Evolutionary conservation across 2,113 vertebrate species (phyloP).

Genomic region (Dasyprocta punctata): DNA sequence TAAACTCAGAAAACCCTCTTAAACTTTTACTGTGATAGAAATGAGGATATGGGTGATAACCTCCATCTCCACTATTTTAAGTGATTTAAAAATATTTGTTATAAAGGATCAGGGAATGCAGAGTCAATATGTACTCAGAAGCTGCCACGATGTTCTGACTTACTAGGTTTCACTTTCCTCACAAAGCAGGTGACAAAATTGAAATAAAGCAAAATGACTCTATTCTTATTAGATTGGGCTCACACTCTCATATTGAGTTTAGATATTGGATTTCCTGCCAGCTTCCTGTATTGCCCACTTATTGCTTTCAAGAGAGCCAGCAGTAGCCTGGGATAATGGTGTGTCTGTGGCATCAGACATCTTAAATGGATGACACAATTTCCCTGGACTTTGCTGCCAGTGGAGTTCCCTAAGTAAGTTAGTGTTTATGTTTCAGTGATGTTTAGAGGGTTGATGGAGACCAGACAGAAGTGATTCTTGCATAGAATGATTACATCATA

Average conservation of each 20-base stretch:
- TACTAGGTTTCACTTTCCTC: conserved; percentile 76
- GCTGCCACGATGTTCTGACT: conserved; percentile 77
- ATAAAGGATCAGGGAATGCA: conserved; percentile 40
- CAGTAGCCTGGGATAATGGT: conserved; percentile 47
- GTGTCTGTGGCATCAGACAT: conserved; percentile 42
- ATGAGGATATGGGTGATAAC: not conserved
- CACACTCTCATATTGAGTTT: conserved; percentile 78
- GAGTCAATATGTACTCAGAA: conserved; percentile 64
- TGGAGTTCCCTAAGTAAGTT: conserved; percentile 71
- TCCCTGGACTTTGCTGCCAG: conserved; percentile 61
- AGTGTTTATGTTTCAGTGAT: conserved; percentile 57
- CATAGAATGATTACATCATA: conserved; percentile 18
- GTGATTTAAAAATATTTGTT: conserved; percentile 25
- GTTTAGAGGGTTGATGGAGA: conserved; percentile 43
- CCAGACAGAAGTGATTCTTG: not conserved
- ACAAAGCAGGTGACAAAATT: conserved; percentile 76
- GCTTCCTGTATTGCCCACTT: conserved; percentile 71
- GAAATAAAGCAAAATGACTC: conserved; percentile 81
- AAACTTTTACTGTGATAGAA: not conserved
- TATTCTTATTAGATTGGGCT: conserved; percentile 82
- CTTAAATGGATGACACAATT: conserved; percentile 69
- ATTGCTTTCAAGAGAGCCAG: conserved; percentile 75
- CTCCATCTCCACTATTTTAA: conserved; percentile 22
- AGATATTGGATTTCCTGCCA: conserved; percentile 81
- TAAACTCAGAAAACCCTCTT: not conserved